Evolutionary conservation across 1,140 invertebrate species (phyloP).

Genomic region (Dinothrombium tinctorium): DNA sequence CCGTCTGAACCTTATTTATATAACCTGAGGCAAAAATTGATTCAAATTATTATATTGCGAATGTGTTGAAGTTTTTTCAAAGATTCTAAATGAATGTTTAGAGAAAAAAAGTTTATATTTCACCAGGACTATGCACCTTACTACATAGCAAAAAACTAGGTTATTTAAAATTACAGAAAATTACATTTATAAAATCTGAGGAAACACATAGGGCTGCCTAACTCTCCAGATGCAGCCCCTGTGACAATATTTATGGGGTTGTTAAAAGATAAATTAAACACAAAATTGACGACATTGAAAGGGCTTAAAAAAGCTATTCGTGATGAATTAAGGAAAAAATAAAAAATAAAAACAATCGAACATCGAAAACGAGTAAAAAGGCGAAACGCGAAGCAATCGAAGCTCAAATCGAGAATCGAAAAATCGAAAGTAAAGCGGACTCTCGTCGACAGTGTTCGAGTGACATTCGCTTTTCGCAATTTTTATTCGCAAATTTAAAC

Average conservation of each 20-base stretch:
- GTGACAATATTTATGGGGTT: slow-evolving; percentile 4
- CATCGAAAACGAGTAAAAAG: too few species aligned
- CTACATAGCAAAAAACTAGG: slow-evolving; percentile 1
- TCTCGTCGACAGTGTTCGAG: not conserved
- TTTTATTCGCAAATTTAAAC: not conserved
- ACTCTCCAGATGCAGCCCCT: not conserved
- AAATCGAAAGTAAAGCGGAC: too few species aligned
- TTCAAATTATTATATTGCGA: not conserved
- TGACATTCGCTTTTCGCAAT: not conserved
- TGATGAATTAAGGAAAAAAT: not conserved
- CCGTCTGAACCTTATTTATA: not conserved
- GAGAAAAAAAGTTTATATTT: not conserved
- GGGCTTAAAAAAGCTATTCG: slow-evolving; percentile 1
- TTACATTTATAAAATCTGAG: not conserved
- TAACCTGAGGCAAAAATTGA: not conserved
- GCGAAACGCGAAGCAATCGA: too few species aligned
- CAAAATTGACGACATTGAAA: not conserved
- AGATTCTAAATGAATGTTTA: not conserved
- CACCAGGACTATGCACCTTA: slow-evolving; percentile 3
- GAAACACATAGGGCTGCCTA: not conserved
- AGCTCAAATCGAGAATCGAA: too few species aligned
- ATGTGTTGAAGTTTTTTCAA: not conserved
- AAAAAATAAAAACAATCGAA: too few species aligned
- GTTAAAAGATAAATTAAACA: slow-evolving; percentile 1
- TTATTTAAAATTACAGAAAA: not conserved